phyloP scores from a whole-genome alignment of 2,888 invertebrate species.

The Euphydryas editha region DNA sequence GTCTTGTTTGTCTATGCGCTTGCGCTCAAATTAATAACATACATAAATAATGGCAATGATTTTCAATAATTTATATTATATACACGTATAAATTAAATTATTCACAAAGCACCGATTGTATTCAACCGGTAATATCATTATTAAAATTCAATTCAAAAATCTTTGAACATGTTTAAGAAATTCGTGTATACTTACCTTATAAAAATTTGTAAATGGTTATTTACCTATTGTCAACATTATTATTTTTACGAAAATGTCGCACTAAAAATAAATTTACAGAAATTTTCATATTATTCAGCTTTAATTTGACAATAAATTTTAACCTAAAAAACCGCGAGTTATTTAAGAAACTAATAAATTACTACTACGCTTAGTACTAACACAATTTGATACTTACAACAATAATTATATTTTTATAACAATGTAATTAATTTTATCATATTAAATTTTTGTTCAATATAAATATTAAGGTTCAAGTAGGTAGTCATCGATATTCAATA shows the following conservation, averaged over 20 bases:
- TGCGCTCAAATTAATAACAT: not conserved
- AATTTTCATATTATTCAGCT: not conserved
- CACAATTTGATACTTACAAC: no score
- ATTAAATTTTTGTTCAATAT: no score
- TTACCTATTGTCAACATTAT: not conserved
- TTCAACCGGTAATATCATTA: slow-evolving; percentile 56
- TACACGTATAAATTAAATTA: slow-evolving; percentile 10
- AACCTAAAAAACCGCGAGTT: no score
- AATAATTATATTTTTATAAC: no score
- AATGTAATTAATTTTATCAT: no score
- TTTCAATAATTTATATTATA: slow-evolving; percentile 9
- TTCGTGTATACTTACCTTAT: slow-evolving; percentile 15
- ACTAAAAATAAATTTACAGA: not conserved
- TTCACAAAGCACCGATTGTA: slow-evolving; percentile 17
- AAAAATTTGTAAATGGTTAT: slow-evolving; percentile 2
- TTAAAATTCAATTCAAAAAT: slow-evolving; percentile 16
- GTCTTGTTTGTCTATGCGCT: not conserved
- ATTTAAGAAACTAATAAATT: no score
- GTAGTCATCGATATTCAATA: no score
- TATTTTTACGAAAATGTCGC: not conserved
- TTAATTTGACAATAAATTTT: no score
- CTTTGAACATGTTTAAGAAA: slow-evolving; percentile 10
- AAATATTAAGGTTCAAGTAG: no score
- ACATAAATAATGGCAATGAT: not conserved
- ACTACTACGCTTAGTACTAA: no score